Conservation (phyloP, 2,888 invertebrate genomes). For the Lucinisca nassula region DNA sequence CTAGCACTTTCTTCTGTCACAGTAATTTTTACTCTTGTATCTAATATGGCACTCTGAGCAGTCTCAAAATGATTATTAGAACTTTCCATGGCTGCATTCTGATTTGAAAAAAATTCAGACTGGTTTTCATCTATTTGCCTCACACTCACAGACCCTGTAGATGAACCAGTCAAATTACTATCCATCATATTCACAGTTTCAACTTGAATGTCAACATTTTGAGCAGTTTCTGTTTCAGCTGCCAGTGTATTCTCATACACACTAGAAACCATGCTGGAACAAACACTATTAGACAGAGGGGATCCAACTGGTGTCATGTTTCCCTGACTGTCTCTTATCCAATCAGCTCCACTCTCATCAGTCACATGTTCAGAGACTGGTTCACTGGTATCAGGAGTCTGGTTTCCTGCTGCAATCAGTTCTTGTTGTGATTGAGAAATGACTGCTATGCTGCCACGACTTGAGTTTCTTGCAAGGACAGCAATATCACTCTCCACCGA, state of each 20-base stretch:
- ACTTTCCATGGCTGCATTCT: background rate
- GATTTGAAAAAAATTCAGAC: background rate
- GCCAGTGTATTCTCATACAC: conserved; percentile 82
- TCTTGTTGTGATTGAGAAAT: conserved; percentile 69
- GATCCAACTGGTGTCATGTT: conserved; percentile 77
- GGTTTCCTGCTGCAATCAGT: background rate
- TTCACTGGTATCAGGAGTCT: background rate
- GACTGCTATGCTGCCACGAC: conserved; percentile 91
- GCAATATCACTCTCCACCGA: conserved; percentile 91
- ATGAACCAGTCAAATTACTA: conserved; percentile 21
- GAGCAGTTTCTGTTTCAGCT: conserved; percentile 27
- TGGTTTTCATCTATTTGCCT: background rate
- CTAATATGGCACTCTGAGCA: background rate
- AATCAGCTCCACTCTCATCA: background rate
- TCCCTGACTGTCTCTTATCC: conserved; percentile 35
- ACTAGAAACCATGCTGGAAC: conserved; percentile 85
- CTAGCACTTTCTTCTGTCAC: background rate
- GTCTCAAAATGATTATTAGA: background rate
- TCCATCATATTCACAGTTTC: background rate
- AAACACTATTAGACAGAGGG: conserved; percentile 81
- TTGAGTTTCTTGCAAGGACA: conserved; percentile 91
- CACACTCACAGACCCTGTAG: conserved; percentile 14
- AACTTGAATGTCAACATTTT: background rate
- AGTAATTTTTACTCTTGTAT: background rate
- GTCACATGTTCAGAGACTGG: conserved; percentile 1